Evolutionary conservation across 2,888 invertebrate genomes (phyloP), one percentile per base, ranked within the genome.

Genomic region (Ophion obscuratus): DNA sequence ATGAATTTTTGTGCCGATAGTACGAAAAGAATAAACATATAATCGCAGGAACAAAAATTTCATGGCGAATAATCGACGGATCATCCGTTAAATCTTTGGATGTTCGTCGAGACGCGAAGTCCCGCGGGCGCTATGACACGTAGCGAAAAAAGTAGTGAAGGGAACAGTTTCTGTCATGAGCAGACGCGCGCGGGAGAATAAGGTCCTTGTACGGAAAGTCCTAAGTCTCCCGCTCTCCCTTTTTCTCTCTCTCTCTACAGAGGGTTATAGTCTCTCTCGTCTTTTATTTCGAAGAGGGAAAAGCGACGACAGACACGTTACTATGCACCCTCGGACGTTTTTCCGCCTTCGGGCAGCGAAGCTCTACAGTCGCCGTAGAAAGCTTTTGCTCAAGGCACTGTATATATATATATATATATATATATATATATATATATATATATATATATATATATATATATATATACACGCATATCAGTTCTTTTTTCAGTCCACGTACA

Each of bases 291-390:
- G 77, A 67, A 36, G 71, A 62, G 24, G 70, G 68, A 81, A 68
- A 70, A 70, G 59, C 70, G 79, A 59, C 81, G 84, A 73, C 62
- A 61, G 66, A 73, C 76, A 71, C 57, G 47, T 81, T 57, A 75
- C 82, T 53, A 57, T 81, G 66, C 73, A 78, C 40, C 40, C 61
- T 77, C 66, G 84, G 77, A 86, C 73, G 67, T 85, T 87, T 81
- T 62, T 83, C 62, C 44, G 40, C 71, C 85, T 81, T 27, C 68
- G 17, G 77, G 73, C 71, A 24, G 70, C 36, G 17, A 67, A 68
- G 40, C 53, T 70, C 24, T 67, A 57, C 53, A 67, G 24, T 77
- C 77, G 57, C 44, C 40, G 40, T 75, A 62, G 27, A 44, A 59
- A 71, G 71, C 66, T 57, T 61, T 79, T 84, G n/a, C 62, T 77